Percentiles rank a stretch among this genome's conserved stretches.
phyloP scores from a whole-genome alignment of 2,113 vertebrate genomes.

The Myrmophylax atrothorax region DNA sequence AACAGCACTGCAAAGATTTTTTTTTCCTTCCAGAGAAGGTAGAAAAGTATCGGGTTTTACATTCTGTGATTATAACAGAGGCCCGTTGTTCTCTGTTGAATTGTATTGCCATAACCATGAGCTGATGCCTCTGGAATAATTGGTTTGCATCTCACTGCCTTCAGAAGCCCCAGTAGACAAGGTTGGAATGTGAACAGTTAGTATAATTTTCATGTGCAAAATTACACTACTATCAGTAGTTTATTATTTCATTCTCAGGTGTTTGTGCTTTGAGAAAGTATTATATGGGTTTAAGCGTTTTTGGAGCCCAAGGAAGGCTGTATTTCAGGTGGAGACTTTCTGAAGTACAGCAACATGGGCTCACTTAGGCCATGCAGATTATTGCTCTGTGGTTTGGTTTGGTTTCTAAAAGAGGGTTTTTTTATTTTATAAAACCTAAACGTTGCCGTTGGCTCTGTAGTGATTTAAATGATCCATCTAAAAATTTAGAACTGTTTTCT shows the following conservation, averaged over 20 bases:
- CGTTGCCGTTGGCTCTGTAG: not conserved
- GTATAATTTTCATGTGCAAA: not conserved
- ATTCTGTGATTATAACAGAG: not conserved
- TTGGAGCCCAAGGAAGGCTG: not conserved
- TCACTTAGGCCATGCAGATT: not conserved
- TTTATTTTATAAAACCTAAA: not conserved
- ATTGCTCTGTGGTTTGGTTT: not conserved
- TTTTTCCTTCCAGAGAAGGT: not conserved
- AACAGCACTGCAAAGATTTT: not conserved
- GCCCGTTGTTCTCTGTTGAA: not conserved
- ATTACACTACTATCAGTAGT: not conserved
- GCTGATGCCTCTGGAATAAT: not conserved
- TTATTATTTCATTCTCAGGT: not conserved
- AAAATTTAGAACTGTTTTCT: not conserved
- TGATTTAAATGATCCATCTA: not conserved
- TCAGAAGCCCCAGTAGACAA: not conserved
- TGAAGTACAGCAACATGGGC: not conserved
- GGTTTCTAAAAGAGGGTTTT: not conserved
- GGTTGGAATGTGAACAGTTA: not conserved
- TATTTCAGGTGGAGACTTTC: not conserved
- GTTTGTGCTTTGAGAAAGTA: not conserved
- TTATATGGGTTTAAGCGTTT: not conserved
- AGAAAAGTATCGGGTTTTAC: not conserved
- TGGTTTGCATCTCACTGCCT: not conserved
- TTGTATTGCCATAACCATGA: not conserved